Evolutionary conservation across 2,888 invertebrate genomes (phyloP).

Genomic region (Eupithecia dodoneata): DNA sequence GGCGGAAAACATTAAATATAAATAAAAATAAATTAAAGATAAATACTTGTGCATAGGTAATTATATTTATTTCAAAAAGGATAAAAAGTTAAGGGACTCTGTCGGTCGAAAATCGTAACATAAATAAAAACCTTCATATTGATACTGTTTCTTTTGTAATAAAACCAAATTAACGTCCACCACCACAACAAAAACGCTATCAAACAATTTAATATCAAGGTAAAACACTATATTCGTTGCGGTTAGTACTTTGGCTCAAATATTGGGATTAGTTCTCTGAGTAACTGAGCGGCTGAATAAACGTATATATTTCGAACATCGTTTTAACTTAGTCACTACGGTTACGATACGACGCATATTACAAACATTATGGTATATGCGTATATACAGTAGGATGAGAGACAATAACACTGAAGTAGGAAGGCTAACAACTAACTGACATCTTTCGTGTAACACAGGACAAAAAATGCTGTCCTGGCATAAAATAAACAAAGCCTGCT

Average conservation of each 20-base stretch:
- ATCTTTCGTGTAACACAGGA: too few species aligned
- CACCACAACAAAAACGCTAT: not conserved
- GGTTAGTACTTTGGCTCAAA: not conserved
- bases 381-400: not conserved
- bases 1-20: too few species aligned
- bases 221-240: not conserved
- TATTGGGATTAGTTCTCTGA: not conserved
- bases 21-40: too few species aligned
- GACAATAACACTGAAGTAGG: conserved; percentile 12
- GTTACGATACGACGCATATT: not conserved
- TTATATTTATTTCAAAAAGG: not conserved
- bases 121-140: not conserved
- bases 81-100: not conserved
- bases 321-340: not conserved
- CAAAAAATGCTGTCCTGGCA: conserved; percentile 26
- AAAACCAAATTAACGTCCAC: not conserved
- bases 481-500: conserved; percentile 32
- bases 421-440: conserved; percentile 16
- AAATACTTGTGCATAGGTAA: not conserved
- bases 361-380: not conserved
- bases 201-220: not conserved
- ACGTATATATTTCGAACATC: not conserved
- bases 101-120: not conserved
- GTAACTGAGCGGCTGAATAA: not conserved
- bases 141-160: not conserved